Evolutionary conservation across 2,113 vertebrate genomes (phyloP).

Genomic region (Meles meles): DNA sequence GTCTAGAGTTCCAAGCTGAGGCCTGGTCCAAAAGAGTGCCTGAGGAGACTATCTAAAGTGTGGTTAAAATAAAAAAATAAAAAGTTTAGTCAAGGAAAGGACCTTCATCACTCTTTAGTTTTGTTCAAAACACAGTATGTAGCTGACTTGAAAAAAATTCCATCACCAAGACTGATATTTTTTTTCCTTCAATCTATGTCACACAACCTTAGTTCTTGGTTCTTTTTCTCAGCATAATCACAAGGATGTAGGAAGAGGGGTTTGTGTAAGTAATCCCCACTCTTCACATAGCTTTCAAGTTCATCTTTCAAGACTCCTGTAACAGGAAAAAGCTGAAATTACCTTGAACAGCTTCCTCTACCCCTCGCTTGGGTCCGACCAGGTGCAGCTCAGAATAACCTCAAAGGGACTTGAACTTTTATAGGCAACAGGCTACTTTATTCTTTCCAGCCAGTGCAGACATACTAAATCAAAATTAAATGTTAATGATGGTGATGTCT

Average conservation of each 20-base stretch:
- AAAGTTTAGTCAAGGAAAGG: not conserved
- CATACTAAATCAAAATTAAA: slow-evolving; percentile 36
- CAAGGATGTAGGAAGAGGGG: not conserved
- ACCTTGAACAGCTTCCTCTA: not conserved
- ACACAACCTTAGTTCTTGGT: not conserved
- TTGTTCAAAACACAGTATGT: not conserved
- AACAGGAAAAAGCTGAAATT: not conserved
- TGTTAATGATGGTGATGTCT: not conserved
- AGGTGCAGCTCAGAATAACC: not conserved
- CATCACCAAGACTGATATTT: not conserved
- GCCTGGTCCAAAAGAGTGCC: not conserved
- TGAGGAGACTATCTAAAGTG: not conserved
- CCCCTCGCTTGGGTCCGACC: not conserved
- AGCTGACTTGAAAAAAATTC: not conserved
- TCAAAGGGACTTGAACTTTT: not conserved
- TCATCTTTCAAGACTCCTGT: not conserved
- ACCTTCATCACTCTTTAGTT: not conserved
- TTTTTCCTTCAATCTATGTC: not conserved
- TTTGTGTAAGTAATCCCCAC: not conserved
- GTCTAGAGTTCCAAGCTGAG: not conserved
- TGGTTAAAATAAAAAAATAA: not conserved
- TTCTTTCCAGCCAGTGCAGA: not conserved
- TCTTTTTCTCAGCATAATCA: not conserved
- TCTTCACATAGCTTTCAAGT: not conserved
- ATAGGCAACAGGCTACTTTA: not conserved